Base-by-base conservation (phyloP, 1,140 invertebrate species). In the Saccostrea glomerata region DNA sequence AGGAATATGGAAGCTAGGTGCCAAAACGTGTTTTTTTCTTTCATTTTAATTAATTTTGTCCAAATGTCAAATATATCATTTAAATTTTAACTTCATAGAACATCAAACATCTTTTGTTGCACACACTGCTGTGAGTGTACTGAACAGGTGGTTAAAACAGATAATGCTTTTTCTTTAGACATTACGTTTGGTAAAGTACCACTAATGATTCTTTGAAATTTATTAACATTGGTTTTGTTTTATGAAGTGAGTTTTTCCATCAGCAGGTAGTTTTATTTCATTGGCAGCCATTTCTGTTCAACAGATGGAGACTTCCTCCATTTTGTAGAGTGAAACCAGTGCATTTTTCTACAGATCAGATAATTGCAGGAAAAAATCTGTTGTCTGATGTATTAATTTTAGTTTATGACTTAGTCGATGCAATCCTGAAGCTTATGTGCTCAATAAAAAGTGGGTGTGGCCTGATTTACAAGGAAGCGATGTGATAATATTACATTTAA, bases 361-460 rank as follows among this genome's bases (percentile, higher is more conserved):
- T 23, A 30, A 77, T 30, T 25, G 11, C 70, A 77, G 30, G 70
- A 13, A 77, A 30, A 77, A 30, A 15, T 25, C n/a, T 63, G 58
- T 63, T 63, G 58, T 63, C 58, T 63, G 70, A 25, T 30, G 15
- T 77, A 77, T 77, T 77, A 77, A 77, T 77, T n/a, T n/a, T 3
- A 66, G 20, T 66, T 66, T 30, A 30, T 30, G 25, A 77, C 70
- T 77, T 25, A 30, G 30, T 77, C 30, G 30, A 36, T 77, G 70
- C 70, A 30, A 36, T 77, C 30, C 70, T 77, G 13, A 2, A 30
- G 70, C 70, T 77, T 36, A 77, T 77, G 70, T 77, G 70, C 70
- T 77, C 70, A 30, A 77, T 77, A 77, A 77, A 73, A 77, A 15
- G 23, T 77, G 70, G 70, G 70, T 17, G 70, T 77, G 70, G 23